phyloP scores from a whole-genome alignment of 1,140 invertebrate genomes.

The Aphidius gifuensis region DNA sequence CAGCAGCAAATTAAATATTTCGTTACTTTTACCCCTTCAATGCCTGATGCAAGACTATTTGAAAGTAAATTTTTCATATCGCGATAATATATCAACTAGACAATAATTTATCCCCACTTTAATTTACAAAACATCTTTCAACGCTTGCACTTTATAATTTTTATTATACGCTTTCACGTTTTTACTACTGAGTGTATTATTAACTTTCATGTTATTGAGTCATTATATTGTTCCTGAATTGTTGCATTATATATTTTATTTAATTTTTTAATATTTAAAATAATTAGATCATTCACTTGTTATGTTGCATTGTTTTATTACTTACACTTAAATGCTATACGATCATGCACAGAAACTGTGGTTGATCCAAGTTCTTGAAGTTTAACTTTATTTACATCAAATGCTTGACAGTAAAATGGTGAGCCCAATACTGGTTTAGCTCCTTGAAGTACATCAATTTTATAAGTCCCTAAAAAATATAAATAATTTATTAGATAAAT shows the following conservation, averaged over 20 bases:
- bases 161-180: conserved; percentile 20
- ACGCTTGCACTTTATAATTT: conserved; percentile 32
- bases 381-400: conserved; percentile 79
- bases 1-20: not conserved
- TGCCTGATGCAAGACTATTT: conserved; percentile 38
- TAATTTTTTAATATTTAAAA: not conserved
- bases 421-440: conserved; percentile 90
- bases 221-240: conserved; percentile 8
- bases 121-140: conserved; percentile 38
- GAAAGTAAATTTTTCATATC: conserved; percentile 41
- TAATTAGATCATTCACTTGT: too few species aligned
- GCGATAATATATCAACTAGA: conserved; percentile 19
- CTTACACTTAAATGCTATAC: conserved; percentile 78
- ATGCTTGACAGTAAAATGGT: conserved; percentile 93
- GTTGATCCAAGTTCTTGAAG: conserved; percentile 71
- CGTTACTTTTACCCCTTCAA: not conserved
- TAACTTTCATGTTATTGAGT: conserved; percentile 10
- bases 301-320: conserved; percentile 16
- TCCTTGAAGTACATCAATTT: conserved; percentile 86
- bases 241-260: conserved; percentile 2
- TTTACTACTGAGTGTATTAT: not conserved
- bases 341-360: conserved; percentile 80
- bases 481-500: conserved; percentile 6
- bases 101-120: conserved; percentile 33
- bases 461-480: conserved; percentile 62